Conservation (phyloP, 2,888 invertebrate genomes). For the Opisthograptis luteolata region DNA sequence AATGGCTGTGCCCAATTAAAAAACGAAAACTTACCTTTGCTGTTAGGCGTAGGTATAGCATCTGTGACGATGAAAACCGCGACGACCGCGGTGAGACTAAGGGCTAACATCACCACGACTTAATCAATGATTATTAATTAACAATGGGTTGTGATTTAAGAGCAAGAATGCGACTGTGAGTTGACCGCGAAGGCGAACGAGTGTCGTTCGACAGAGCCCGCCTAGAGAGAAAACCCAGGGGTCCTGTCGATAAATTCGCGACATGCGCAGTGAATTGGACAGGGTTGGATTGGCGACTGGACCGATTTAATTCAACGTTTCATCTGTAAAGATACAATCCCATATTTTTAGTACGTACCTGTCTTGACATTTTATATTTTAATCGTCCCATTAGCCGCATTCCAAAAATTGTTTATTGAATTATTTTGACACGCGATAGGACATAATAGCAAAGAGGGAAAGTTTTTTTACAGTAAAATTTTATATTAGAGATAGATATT, state of each 20-base stretch:
- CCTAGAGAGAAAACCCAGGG: slow-evolving; percentile 63
- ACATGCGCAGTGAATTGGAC: slow-evolving; percentile 76
- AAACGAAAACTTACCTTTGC: slow-evolving; percentile 65
- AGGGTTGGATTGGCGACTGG: slow-evolving; percentile 55
- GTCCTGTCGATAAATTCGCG: slow-evolving; percentile 79
- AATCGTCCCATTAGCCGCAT: no score
- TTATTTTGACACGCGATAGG: no score
- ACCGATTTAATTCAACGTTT: no score
- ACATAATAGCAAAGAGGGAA: no score
- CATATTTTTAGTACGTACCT: no score
- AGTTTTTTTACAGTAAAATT: no score
- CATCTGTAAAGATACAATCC: no score
- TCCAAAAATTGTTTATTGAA: no score
- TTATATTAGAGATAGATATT: no score
- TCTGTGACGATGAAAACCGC: slow-evolving; percentile 68
- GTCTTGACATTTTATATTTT: no score
- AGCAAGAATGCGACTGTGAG: slow-evolving; percentile 58
- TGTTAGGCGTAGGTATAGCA: slow-evolving; percentile 72
- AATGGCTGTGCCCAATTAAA: slow-evolving; percentile 13
- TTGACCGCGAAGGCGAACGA: slow-evolving; percentile 67
- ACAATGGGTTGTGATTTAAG: slow-evolving; percentile 37
- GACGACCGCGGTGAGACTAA: slow-evolving; percentile 71
- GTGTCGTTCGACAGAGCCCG: slow-evolving; percentile 65
- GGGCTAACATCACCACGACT: slow-evolving; percentile 61
- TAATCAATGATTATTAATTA: slow-evolving; percentile 41